These are phyloP conservation scores for Drosophila punjabiensis DNA, from an alignment of 1,140 invertebrate species.

Conservation along the genomic window DNA sequence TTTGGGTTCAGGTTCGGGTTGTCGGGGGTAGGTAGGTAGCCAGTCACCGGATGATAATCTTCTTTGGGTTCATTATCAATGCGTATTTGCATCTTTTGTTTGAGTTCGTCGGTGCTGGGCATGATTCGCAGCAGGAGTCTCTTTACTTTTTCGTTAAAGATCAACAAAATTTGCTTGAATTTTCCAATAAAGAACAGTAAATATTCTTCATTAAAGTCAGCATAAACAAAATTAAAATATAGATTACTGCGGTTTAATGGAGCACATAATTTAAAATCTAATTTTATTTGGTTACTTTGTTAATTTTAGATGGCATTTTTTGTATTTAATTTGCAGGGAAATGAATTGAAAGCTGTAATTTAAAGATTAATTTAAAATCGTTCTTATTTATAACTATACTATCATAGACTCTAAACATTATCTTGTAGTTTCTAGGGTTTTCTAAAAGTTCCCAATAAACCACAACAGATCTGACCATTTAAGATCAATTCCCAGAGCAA, in stretches of 20 bases:
- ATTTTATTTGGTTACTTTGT: neutral
- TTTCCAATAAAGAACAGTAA: neutral
- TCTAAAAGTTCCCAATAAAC: neutral
- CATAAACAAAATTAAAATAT: neutral
- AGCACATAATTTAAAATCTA: neutral
- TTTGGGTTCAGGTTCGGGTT: neutral
- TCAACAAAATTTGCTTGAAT: neutral
- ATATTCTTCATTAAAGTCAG: neutral
- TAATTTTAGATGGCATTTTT: neutral
- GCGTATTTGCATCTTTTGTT: conserved; percentile 70
- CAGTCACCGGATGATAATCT: conserved; percentile 54
- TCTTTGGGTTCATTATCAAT: conserved; percentile 63
- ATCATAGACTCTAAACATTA: too few relatives aligned
- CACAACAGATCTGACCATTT: neutral
- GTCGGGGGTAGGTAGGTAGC: conserved; percentile 1
- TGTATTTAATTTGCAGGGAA: neutral
- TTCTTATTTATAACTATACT: too few relatives aligned
- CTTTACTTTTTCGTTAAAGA: neutral
- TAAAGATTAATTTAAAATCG: too few relatives aligned
- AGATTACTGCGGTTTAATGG: neutral
- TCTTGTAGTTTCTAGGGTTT: neutral
- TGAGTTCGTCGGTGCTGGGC: conserved; percentile 37
- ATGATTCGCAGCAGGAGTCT: neutral
- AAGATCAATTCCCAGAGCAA: neutral
- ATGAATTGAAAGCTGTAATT: neutral